Evolutionary conservation across 2,797 vertebrate genomes (phyloP).

Genomic region (Cyprinodon diabolis): DNA sequence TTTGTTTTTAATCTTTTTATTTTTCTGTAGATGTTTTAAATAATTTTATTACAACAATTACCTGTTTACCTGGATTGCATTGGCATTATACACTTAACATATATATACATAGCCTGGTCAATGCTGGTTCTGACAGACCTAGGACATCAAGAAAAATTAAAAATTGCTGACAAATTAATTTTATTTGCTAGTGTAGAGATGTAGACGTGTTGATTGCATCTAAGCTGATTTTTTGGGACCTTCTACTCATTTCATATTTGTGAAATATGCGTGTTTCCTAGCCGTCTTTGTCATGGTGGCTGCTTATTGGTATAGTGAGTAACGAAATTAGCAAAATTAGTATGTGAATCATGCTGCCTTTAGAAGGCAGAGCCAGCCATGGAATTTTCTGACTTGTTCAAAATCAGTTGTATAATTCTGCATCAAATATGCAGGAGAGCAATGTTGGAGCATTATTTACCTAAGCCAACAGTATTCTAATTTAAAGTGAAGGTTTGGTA

Average conservation of each 20-base stretch:
- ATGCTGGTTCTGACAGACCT: neutral
- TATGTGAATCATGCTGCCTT: neutral
- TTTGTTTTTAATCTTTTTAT: neutral
- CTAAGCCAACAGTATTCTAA: no score
- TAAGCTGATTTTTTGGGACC: neutral
- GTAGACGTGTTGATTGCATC: no score
- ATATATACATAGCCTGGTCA: neutral
- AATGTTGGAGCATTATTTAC: neutral
- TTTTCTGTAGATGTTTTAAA: neutral
- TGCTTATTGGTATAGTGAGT: neutral
- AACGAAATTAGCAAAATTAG: neutral
- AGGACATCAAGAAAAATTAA: neutral
- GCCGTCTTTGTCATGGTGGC: neutral
- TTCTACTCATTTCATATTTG: neutral
- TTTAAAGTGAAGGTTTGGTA: neutral
- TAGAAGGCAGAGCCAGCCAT: neutral
- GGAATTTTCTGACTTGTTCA: neutral
- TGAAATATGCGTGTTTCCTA: neutral
- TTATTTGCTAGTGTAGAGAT: no score
- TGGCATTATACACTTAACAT: neutral
- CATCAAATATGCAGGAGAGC: neutral
- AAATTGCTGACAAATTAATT: no score
- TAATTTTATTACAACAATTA: conserved; percentile 3
- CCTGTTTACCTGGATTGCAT: neutral
- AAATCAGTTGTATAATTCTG: neutral